Evolutionary conservation across 92 coral and sea anemone species (phyloP).

Genomic region (Porites rus): DNA sequence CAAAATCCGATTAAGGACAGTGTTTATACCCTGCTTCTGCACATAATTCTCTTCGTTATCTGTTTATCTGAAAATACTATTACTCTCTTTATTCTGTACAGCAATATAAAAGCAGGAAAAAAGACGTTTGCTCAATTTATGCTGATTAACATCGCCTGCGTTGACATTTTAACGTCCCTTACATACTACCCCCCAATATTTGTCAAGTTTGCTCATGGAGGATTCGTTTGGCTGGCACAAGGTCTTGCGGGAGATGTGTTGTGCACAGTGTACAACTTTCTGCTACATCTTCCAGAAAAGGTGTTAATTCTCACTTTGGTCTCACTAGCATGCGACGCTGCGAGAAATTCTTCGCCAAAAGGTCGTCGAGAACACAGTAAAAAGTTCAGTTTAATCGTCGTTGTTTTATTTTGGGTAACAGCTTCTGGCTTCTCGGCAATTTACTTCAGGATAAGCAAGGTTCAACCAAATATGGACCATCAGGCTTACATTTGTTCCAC

Average conservation of each 20-base stretch:
- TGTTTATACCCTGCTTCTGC: background rate
- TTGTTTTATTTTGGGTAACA: background rate
- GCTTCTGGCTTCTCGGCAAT: conserved; percentile 6
- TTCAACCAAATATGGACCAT: background rate
- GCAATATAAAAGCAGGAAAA: background rate
- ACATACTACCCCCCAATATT: background rate
- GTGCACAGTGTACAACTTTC: background rate
- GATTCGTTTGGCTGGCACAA: background rate
- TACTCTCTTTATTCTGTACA: conserved; percentile 14
- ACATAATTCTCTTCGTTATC: background rate
- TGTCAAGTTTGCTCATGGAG: background rate
- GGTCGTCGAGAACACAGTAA: conserved; percentile 20
- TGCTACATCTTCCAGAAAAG: background rate
- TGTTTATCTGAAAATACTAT: conserved; percentile 25
- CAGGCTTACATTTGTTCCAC: background rate
- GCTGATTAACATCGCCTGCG: conserved; percentile 5
- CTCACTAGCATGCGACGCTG: conserved; percentile 14
- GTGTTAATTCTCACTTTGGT: background rate
- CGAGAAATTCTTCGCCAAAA: conserved; percentile 15
- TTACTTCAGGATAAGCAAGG: background rate
- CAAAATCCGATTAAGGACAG: too few relatives aligned
- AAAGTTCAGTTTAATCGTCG: background rate
- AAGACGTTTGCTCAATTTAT: background rate
- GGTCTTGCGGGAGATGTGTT: conserved; percentile 1
- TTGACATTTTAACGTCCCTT: background rate